phyloP scores from a whole-genome alignment of 1,140 invertebrate species.

The Drosophila dunni region DNA sequence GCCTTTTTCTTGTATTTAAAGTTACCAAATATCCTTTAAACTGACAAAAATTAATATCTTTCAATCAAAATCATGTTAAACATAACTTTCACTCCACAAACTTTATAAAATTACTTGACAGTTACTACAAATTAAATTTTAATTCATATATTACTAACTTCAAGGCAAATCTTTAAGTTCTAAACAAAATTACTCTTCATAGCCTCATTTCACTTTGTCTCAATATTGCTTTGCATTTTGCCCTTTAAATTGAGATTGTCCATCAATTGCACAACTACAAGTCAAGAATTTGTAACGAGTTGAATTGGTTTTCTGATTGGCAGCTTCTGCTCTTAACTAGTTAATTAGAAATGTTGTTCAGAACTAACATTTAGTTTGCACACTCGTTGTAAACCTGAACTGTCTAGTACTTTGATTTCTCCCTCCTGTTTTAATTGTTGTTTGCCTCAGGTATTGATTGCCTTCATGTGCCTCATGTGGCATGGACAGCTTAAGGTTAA shows the following conservation, averaged over 20 bases:
- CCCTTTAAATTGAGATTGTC: constrained; percentile 3
- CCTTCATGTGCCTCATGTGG: constrained; percentile 11
- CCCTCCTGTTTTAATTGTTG: not conserved
- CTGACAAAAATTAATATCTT: no score
- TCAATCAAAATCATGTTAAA: no score
- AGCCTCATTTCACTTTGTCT: not conserved
- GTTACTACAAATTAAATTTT: not conserved
- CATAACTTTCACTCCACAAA: no score
- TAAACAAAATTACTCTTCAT: not conserved
- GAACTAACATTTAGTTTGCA: constrained; percentile 17
- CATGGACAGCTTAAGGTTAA: constrained; percentile 28
- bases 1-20: no score
- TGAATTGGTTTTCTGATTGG: constrained; percentile 3
- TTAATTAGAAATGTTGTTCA: constrained; percentile 40
- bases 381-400: constrained; percentile 19
- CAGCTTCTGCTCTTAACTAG: constrained; percentile 21
- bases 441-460: constrained; percentile 19
- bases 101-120: not conserved
- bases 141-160: not conserved
- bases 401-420: constrained; percentile 36
- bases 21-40: no score
- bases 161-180: not conserved
- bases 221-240: not conserved
- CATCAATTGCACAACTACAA: constrained; percentile 1
- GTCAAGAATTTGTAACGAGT: constrained; percentile 10